These are phyloP conservation scores for Tiliacea citrago DNA, from an alignment of 2,888 invertebrate genomes.

Conservation along the genomic window DNA sequence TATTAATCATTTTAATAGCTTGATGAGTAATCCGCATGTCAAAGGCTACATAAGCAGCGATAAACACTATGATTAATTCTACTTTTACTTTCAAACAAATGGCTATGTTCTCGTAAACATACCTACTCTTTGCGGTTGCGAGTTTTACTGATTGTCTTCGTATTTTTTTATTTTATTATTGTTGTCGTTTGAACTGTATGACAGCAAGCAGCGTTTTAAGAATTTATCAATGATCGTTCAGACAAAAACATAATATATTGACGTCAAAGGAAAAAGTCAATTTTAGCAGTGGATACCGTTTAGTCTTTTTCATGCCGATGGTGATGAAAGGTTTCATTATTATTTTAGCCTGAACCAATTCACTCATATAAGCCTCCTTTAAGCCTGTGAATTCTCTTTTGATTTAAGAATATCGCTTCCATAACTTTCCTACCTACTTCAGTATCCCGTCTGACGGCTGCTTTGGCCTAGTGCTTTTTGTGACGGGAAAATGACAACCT, in stretches of 20 bases:
- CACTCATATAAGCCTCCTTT: background rate
- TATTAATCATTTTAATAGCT: constrained; percentile 19
- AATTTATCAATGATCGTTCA: constrained; percentile 11
- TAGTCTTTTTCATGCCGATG: background rate
- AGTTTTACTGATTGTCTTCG: constrained; percentile 37
- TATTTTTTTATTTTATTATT: constrained; percentile 7
- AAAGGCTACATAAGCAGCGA: constrained; percentile 50
- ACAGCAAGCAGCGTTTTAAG: constrained; percentile 2
- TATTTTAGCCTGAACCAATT: background rate
- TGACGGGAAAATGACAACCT: background rate
- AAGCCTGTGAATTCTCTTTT: background rate
- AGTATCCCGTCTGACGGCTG: background rate
- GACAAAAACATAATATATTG: background rate
- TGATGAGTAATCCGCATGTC: constrained; percentile 50
- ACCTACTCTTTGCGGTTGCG: constrained; percentile 20
- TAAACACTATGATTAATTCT: constrained; percentile 51
- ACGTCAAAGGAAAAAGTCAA: no score
- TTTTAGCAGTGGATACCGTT: constrained; percentile 1
- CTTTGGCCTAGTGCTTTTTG: constrained; percentile 6
- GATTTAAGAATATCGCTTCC: background rate
- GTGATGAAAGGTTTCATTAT: background rate
- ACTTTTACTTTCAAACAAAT: constrained; percentile 62
- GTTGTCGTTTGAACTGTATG: background rate
- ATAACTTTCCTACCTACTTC: background rate
- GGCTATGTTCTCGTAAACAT: constrained; percentile 30